phyloP scores from a whole-genome alignment of 1,140 invertebrate species.

The Drosophila yakuba region DNA sequence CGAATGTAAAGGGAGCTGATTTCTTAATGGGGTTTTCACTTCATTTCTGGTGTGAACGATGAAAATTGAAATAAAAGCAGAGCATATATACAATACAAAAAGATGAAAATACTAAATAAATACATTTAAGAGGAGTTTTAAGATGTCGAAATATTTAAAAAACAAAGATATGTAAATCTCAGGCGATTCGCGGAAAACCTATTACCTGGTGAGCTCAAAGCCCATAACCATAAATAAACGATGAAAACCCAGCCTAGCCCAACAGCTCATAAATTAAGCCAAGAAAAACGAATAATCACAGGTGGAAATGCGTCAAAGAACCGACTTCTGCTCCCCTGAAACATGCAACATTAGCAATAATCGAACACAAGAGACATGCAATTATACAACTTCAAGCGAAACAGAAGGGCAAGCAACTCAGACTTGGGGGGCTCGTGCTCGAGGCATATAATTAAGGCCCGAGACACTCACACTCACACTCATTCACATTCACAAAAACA shows the following conservation, averaged over 20 bases:
- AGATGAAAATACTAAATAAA: no score
- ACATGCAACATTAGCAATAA: conserved; percentile 39
- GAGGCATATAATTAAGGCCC: conserved; percentile 45
- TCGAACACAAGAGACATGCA: conserved; percentile 34
- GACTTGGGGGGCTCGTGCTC: conserved; percentile 46
- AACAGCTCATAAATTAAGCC: conserved; percentile 31
- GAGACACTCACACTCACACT: conserved; percentile 18
- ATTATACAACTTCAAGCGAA: conserved; percentile 23
- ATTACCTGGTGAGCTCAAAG: not conserved
- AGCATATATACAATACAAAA: no score
- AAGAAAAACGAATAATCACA: conserved; percentile 3
- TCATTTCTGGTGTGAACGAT: no score
- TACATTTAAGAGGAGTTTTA: not conserved
- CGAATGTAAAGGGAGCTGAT: no score
- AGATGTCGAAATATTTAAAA: not conserved
- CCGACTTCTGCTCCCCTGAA: conserved; percentile 13
- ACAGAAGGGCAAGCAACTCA: conserved; percentile 7
- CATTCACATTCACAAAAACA: conserved; percentile 8
- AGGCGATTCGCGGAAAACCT: not conserved
- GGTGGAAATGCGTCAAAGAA: conserved; percentile 42
- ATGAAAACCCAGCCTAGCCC: conserved; percentile 7
- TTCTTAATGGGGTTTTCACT: not conserved
- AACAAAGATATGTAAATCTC: not conserved
- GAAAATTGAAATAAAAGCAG: no score
- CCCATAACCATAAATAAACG: conserved; percentile 17